Conservation (phyloP, 2,113 vertebrate genomes). For the Capra hircus region DNA sequence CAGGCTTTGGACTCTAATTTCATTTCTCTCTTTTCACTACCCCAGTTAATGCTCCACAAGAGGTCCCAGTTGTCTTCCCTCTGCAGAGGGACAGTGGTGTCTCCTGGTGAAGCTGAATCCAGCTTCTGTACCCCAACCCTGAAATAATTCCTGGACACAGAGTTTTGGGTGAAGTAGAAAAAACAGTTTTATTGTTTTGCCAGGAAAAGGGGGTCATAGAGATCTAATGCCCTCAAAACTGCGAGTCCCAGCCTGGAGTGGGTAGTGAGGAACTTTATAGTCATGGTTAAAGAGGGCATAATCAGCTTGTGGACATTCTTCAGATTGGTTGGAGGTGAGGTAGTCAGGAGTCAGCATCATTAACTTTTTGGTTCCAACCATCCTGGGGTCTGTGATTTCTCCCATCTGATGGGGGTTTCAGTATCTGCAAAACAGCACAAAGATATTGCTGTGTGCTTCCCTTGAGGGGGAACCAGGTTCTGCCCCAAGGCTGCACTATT, state of each 20-base stretch:
- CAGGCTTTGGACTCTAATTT: neutral
- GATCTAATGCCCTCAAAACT: neutral
- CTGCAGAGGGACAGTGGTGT: too few relatives aligned
- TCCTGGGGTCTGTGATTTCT: neutral
- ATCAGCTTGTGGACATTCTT: neutral
- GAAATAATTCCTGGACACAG: neutral
- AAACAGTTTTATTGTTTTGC: neutral
- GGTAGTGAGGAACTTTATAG: neutral
- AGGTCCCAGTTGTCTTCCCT: too few relatives aligned
- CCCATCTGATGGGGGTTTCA: neutral
- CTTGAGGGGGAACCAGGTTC: neutral
- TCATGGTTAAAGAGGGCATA: neutral
- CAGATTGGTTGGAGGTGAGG: neutral
- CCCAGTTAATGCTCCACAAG: fast-evolving
- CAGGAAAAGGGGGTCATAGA: neutral
- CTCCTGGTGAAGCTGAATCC: neutral
- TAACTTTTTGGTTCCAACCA: neutral
- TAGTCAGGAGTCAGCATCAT: neutral
- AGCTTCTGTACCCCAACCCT: neutral
- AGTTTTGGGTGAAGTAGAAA: neutral
- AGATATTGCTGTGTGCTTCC: neutral
- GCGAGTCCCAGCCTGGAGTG: fast-evolving
- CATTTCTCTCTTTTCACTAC: too few relatives aligned
- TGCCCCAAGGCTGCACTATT: neutral
- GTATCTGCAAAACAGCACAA: neutral